Conservation (phyloP, 2,888 invertebrate genomes). For the Clusia tigrina region DNA sequence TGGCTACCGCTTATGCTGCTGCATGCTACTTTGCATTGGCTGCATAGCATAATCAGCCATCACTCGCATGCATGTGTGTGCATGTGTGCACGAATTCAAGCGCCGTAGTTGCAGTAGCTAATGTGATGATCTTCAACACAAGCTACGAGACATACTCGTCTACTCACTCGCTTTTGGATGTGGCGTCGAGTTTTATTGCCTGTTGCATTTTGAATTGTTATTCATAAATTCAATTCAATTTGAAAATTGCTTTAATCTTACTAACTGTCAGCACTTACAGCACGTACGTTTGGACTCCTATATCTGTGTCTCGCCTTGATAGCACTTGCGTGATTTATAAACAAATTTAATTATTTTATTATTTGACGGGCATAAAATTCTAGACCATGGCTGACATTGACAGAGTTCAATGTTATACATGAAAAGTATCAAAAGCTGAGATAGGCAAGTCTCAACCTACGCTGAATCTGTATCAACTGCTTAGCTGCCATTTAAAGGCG, state of each 20-base stretch:
- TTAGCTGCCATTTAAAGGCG: no score
- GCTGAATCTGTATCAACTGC: no score
- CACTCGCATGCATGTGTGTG: no score
- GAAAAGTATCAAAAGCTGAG: no score
- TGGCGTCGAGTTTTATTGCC: no score
- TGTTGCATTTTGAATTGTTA: conserved; percentile 46
- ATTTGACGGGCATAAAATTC: not conserved
- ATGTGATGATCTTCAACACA: not conserved
- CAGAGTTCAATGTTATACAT: no score
- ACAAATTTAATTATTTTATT: not conserved
- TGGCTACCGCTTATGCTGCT: conserved; percentile 25
- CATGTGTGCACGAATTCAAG: no score
- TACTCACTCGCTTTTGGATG: conserved; percentile 3
- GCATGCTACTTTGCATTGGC: conserved; percentile 31
- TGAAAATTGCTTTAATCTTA: conserved; percentile 52
- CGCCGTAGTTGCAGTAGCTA: conserved; percentile 15
- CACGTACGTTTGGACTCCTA: not conserved
- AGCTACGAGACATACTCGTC: no score
- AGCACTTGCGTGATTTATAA: not conserved
- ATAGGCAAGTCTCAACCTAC: no score
- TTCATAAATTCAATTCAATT: conserved; percentile 57
- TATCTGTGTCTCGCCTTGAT: not conserved
- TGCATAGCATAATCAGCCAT: conserved; percentile 25
- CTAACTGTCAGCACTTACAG: not conserved
- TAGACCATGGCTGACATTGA: no score